A percentile compares a stretch with the other conserved stretches of the same genome.
Evolutionary conservation across 2,797 vertebrate genomes (phyloP).

Genomic region (Paratrypauchen microcephalus): DNA sequence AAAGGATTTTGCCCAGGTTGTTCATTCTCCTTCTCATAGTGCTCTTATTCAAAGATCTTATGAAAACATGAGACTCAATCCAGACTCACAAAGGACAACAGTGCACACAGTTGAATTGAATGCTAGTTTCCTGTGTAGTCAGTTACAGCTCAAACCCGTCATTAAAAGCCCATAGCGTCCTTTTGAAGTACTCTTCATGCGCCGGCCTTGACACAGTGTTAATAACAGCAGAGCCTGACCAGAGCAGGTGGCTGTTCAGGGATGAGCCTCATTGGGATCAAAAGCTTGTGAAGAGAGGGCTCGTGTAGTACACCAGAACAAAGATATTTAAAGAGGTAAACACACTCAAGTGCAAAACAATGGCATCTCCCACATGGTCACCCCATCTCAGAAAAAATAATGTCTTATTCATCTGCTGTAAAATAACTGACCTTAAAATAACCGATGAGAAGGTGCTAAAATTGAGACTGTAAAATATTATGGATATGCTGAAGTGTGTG

Average conservation of each 20-base stretch:
- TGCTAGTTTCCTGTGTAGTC: slow-evolving; percentile 30
- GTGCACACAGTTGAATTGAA: slow-evolving; percentile 33
- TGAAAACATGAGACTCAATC: slow-evolving; percentile 48
- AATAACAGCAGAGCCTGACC: slow-evolving; percentile 59
- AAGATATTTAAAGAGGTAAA: slow-evolving; percentile 16
- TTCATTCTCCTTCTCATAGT: slow-evolving; percentile 22
- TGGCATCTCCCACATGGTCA: background rate
- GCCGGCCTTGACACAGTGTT: slow-evolving; percentile 36
- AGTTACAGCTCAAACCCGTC: slow-evolving; percentile 52
- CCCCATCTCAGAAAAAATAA: background rate
- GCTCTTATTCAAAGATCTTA: slow-evolving; percentile 45
- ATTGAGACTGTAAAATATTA: too few species aligned
- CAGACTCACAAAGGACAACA: slow-evolving; percentile 48
- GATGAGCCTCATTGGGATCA: slow-evolving; percentile 48
- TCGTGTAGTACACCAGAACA: slow-evolving; percentile 16
- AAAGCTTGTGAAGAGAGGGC: slow-evolving; percentile 36
- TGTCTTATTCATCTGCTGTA: background rate
- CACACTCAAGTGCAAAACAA: slow-evolving; percentile 2
- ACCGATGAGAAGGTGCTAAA: too few species aligned
- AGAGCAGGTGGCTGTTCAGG: slow-evolving; percentile 59
- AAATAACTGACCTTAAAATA: background rate
- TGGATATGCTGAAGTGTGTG: too few species aligned
- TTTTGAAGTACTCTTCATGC: slow-evolving; percentile 39
- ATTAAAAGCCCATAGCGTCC: slow-evolving; percentile 63
- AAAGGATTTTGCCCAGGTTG: background rate